These are phyloP conservation scores for Ambastaia sidthimunki DNA, from an alignment of 2,797 vertebrate genomes.

Conservation along the genomic window DNA sequence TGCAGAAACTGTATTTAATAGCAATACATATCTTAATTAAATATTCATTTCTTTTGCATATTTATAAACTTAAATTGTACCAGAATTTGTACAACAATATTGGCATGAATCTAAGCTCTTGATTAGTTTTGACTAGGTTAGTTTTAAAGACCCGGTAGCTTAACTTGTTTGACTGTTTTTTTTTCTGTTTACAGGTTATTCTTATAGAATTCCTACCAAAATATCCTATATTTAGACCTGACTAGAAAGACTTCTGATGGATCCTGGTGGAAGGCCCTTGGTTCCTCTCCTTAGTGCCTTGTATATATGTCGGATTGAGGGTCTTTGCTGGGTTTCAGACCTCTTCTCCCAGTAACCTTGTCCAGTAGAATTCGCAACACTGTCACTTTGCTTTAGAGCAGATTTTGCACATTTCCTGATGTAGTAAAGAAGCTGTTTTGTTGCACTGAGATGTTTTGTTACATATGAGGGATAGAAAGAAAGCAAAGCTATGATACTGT, in stretches of 20 bases:
- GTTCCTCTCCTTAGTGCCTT: constrained; percentile 99
- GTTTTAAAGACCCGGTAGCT: no score
- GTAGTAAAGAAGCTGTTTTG: constrained; percentile 80
- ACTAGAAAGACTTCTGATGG: constrained; percentile 84
- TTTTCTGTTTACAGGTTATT: constrained; percentile 88
- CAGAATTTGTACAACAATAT: no score
- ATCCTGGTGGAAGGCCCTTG: constrained; percentile 82
- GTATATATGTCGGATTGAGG: constrained; percentile 93
- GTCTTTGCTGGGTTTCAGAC: constrained; percentile 79
- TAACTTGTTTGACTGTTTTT: not conserved
- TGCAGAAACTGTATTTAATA: constrained; percentile 10
- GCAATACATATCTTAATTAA: no score
- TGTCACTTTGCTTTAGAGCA: constrained; percentile 94
- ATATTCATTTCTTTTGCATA: no score
- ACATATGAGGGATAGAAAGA: constrained; percentile 38
- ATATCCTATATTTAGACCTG: constrained; percentile 98
- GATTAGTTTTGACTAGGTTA: no score
- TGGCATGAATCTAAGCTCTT: no score
- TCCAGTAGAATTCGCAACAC: constrained; percentile 86
- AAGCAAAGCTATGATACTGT: constrained; percentile 73
- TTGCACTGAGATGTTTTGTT: constrained; percentile 82
- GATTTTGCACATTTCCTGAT: constrained; percentile 93
- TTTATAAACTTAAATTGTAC: no score
- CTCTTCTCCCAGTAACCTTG: constrained; percentile 76
- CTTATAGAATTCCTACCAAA: constrained; percentile 99